Conservation (phyloP, 2,888 invertebrate species). For the Drosophila macrospina region DNA sequence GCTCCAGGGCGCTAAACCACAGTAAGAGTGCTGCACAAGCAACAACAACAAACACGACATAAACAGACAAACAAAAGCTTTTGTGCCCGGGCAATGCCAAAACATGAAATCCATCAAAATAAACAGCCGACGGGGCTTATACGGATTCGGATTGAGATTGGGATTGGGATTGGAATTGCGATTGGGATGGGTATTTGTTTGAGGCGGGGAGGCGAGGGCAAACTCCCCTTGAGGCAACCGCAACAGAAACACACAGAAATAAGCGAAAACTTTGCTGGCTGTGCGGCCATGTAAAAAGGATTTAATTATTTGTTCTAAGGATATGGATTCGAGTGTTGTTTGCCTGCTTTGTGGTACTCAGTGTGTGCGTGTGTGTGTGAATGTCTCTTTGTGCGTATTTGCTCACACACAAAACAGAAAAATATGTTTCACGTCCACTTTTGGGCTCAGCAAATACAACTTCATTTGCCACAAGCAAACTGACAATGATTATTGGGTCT, state of each 20-base stretch:
- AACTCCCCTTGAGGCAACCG: slow-evolving; percentile 30
- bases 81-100: slow-evolving; percentile 61
- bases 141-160: slow-evolving; percentile 46
- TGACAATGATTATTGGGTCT: slow-evolving; percentile 40
- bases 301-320: slow-evolving; percentile 84
- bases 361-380: slow-evolving; percentile 32
- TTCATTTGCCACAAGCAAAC: slow-evolving; percentile 23
- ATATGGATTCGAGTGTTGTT: slow-evolving; percentile 50
- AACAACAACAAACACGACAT: slow-evolving; percentile 66
- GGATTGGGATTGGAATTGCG: slow-evolving; percentile 23
- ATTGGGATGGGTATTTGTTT: slow-evolving; percentile 16
- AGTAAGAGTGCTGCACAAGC: slow-evolving; percentile 40
- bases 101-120: slow-evolving; percentile 82
- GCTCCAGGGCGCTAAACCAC: slow-evolving; percentile 58
- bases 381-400: slow-evolving; percentile 35
- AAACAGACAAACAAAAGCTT: slow-evolving; percentile 80
- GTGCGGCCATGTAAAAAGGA: slow-evolving; percentile 82
- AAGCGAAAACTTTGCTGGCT: slow-evolving; percentile 60
- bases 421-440: slow-evolving; percentile 80
- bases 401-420: slow-evolving; percentile 47
- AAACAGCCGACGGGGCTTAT: slow-evolving; percentile 73
- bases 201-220: neutral
- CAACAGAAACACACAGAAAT: slow-evolving; percentile 35
- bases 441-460: slow-evolving; percentile 49
- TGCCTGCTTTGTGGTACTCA: slow-evolving; percentile 42